phyloP scores from a whole-genome alignment of 2,888 invertebrate genomes.

The Tholera decimalis region DNA sequence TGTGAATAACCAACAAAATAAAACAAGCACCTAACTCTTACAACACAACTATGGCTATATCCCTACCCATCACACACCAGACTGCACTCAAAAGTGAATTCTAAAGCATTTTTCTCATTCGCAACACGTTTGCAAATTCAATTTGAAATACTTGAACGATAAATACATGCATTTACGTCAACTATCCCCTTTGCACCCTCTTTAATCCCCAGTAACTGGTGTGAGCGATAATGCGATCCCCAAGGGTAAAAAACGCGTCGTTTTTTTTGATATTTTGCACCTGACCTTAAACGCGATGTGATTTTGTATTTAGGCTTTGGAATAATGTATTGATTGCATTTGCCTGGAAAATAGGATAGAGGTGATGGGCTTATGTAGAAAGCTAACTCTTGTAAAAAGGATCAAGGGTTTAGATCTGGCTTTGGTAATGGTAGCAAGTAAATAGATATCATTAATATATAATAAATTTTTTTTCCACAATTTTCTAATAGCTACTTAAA shows the following conservation, averaged over 20 bases:
- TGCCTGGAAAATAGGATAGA: background rate
- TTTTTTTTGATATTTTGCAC: constrained; percentile 59
- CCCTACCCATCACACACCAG: background rate
- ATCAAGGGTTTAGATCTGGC: too few species aligned
- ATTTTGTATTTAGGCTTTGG: constrained; percentile 7
- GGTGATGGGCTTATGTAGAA: too few species aligned
- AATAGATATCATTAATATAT: too few species aligned
- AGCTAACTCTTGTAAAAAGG: too few species aligned
- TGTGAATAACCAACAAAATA: too few species aligned
- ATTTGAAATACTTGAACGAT: constrained; percentile 55
- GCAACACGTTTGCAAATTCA: constrained; percentile 53
- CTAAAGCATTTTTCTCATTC: constrained; percentile 27
- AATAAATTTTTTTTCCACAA: too few species aligned
- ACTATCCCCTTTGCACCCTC: constrained; percentile 36
- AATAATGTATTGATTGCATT: background rate
- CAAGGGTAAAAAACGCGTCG: constrained; percentile 26
- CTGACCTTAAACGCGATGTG: constrained; percentile 44
- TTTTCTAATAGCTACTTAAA: too few species aligned
- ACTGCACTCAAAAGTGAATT: constrained; percentile 27
- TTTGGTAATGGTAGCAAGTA: too few species aligned
- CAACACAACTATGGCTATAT: background rate
- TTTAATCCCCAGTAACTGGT: constrained; percentile 49
- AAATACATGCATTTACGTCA: constrained; percentile 55
- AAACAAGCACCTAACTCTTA: too few species aligned
- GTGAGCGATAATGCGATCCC: constrained; percentile 45